Conservation (phyloP, 2,797 vertebrate species). For the Parotocinclus haroldoi region DNA sequence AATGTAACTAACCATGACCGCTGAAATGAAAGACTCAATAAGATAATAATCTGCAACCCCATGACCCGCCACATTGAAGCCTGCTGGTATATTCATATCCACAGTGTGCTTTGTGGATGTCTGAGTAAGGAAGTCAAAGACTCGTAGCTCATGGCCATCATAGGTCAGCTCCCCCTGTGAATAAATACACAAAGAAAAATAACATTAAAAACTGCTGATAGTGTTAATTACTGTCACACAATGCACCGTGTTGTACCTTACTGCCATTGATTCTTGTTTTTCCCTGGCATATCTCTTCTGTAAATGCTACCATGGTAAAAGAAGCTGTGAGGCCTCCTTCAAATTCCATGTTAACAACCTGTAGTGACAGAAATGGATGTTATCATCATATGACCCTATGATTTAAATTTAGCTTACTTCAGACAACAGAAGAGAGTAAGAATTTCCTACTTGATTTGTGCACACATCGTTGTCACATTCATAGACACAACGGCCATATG, state of each 20-base stretch:
- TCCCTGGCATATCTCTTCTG: slow-evolving; percentile 67
- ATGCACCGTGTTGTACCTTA: slow-evolving; percentile 61
- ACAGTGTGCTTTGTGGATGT: slow-evolving; percentile 54
- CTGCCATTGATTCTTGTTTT: slow-evolving; percentile 76
- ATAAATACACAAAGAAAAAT: slow-evolving; percentile 18
- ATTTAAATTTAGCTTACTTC: not conserved
- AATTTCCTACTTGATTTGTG: slow-evolving; percentile 74
- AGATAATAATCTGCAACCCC: slow-evolving; percentile 75
- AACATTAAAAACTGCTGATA: not conserved
- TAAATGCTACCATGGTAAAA: slow-evolving; percentile 83
- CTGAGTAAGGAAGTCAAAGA: slow-evolving; percentile 76
- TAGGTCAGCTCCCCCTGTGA: slow-evolving; percentile 75
- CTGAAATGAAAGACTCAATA: slow-evolving; percentile 73
- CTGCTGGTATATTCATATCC: not conserved
- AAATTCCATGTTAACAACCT: slow-evolving; percentile 87
- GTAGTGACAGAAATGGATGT: slow-evolving; percentile 1
- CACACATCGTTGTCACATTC: slow-evolving; percentile 84
- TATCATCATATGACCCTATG: not conserved
- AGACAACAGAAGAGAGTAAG: not conserved
- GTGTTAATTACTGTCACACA: not conserved
- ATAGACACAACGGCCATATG: slow-evolving; percentile 82
- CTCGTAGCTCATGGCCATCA: slow-evolving; percentile 56
- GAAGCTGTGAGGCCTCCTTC: slow-evolving; percentile 80
- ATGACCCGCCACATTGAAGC: slow-evolving; percentile 60
- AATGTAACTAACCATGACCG: slow-evolving; percentile 69